Percentiles rank a stretch among this genome's conserved stretches.
Conservation (phyloP, 2,888 invertebrate species). For the Torymus aiolomorphi region DNA sequence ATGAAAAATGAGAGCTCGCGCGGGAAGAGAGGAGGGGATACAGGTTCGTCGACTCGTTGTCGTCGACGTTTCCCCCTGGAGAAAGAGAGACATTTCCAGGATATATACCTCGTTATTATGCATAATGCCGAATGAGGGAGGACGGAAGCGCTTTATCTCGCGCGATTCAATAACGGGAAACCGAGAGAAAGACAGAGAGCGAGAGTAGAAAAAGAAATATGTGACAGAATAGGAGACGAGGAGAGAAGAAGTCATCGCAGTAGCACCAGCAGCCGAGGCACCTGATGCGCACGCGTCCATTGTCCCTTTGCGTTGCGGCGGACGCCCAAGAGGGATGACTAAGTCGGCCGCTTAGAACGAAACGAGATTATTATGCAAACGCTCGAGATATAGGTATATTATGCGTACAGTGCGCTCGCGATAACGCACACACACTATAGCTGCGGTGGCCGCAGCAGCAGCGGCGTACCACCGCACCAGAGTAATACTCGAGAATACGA, state of each 20-base stretch:
- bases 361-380: constrained; percentile 50
- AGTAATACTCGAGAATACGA: constrained; percentile 10
- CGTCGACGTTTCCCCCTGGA: background rate
- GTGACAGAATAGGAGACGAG: background rate
- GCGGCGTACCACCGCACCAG: too few species aligned
- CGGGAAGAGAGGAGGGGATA: background rate
- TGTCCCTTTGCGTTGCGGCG: constrained; percentile 15
- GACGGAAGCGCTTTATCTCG: constrained; percentile 46
- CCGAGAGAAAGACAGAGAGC: constrained; percentile 1
- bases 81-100: constrained; percentile 20
- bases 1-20: constrained; percentile 25
- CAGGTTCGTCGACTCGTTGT: too few species aligned
- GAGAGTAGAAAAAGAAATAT: constrained; percentile 35
- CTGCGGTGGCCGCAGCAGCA: background rate
- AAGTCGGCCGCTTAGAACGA: constrained; percentile 14
- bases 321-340: constrained; percentile 21
- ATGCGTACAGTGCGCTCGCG: too few species aligned
- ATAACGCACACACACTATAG: too few species aligned
- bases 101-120: constrained; percentile 32
- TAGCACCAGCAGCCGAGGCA: constrained; percentile 2
- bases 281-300: constrained; percentile 32
- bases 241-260: constrained; percentile 17
- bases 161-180: constrained; percentile 27
- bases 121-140: constrained; percentile 29
- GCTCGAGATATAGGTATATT: background rate